These are phyloP conservation scores for Julus scanicus DNA, from an alignment of 2,888 invertebrate genomes.

Conservation along the genomic window DNA sequence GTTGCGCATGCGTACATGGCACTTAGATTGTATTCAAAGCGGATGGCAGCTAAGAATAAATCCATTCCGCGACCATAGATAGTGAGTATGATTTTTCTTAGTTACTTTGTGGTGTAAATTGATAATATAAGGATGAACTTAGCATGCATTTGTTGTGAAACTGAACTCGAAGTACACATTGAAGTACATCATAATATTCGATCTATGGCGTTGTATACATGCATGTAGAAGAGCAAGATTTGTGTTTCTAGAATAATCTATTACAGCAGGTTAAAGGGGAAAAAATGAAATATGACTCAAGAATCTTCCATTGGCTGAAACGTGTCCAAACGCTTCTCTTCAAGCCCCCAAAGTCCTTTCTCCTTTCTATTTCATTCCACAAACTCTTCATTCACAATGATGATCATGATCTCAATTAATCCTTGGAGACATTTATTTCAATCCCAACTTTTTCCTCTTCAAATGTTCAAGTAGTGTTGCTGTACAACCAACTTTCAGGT, in stretches of 20 bases:
- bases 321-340: conserved; percentile 4
- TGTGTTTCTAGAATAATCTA: not conserved
- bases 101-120: no score
- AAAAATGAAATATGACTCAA: conserved; percentile 3
- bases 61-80: no score
- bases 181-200: no score
- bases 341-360: conserved; percentile 30
- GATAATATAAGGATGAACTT: no score
- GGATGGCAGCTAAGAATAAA: no score
- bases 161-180: no score
- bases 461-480: not conserved
- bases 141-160: no score
- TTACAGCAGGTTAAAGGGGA: not conserved
- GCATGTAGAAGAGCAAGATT: no score
- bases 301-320: not conserved
- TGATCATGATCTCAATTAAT: conserved; percentile 42
- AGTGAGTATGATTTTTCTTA: no score
- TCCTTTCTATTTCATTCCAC: conserved; percentile 20
- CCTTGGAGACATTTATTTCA: conserved; percentile 27
- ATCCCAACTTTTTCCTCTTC: not conserved
- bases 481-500: conserved; percentile 22
- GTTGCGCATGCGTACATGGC: no score
- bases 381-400: conserved; percentile 26
- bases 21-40: no score
- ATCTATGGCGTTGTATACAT: no score